phyloP scores from a whole-genome alignment of 2,888 invertebrate species.

The Xestoiulus laeticollis region DNA sequence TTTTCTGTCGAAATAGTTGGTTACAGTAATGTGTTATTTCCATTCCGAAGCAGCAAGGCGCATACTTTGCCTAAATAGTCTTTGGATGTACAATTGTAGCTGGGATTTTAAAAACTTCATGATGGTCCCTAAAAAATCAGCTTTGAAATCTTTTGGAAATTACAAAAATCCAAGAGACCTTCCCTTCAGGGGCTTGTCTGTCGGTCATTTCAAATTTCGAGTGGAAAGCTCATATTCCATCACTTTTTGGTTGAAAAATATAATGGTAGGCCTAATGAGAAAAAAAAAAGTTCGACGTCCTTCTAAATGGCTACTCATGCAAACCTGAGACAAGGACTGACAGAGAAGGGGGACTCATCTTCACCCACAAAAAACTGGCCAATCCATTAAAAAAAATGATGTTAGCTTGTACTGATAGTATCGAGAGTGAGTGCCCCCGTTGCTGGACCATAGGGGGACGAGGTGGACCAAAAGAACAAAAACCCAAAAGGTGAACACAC shows the following conservation, averaged over 20 bases:
- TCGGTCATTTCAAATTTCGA: neutral
- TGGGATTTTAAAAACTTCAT: no score
- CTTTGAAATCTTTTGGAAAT: neutral
- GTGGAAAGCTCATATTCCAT: conserved; percentile 35
- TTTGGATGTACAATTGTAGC: no score
- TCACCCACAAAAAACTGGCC: conserved; percentile 41
- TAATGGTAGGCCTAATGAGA: conserved; percentile 33
- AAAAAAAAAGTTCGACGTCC: conserved; percentile 40
- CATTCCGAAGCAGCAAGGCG: no score
- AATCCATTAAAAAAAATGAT: conserved; percentile 23
- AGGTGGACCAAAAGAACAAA: conserved; percentile 27
- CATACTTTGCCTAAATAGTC: no score
- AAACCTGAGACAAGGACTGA: conserved; percentile 41
- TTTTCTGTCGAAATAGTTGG: no score
- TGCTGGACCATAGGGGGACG: conserved; percentile 40
- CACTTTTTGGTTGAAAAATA: conserved; percentile 25
- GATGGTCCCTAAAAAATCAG: neutral
- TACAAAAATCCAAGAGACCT: no score
- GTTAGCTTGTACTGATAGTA: conserved; percentile 36
- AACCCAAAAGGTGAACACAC: neutral
- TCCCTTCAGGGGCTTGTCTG: neutral
- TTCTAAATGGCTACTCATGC: conserved; percentile 40
- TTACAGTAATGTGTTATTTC: no score
- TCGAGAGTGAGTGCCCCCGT: conserved; percentile 33
- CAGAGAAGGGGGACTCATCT: conserved; percentile 42